A percentile compares a stretch with the other conserved stretches of the same genome.
Conservation (phyloP, 1,140 invertebrate genomes). For the Drosophila oshimai region DNA sequence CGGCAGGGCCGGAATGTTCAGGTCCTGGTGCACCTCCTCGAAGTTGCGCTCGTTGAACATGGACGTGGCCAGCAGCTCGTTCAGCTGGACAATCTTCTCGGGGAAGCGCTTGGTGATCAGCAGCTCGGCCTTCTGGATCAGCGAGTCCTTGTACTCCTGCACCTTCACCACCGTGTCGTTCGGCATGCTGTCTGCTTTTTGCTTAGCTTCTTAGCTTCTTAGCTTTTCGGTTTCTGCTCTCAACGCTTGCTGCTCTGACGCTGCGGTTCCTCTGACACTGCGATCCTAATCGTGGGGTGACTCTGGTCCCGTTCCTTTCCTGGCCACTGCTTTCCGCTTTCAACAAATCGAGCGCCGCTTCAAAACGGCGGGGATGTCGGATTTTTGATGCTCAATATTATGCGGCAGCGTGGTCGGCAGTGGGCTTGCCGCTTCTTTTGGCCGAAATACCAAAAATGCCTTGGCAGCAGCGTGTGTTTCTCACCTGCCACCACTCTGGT, state of each 20-base stretch:
- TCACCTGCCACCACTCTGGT: too few relatives aligned
- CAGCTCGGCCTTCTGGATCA: conserved; percentile 92
- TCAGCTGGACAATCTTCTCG: conserved; percentile 94
- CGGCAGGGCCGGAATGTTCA: conserved; percentile 94
- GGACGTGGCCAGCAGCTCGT: conserved; percentile 91
- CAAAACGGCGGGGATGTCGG: too few relatives aligned
- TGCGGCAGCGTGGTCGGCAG: conserved; percentile 10
- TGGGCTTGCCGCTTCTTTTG: background rate
- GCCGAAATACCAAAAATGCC: background rate
- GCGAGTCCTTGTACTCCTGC: conserved; percentile 91
- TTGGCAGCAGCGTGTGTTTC: too few relatives aligned
- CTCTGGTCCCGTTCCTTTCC: background rate
- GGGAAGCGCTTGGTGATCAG: conserved; percentile 94
- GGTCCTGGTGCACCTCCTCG: conserved; percentile 89
- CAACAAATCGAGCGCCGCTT: too few relatives aligned
- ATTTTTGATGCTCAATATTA: conserved; percentile 22
- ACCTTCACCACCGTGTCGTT: conserved; percentile 72
- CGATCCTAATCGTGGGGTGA: too few relatives aligned
- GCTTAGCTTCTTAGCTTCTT: too few relatives aligned
- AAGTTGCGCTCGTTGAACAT: conserved; percentile 90
- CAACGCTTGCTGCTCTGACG: too few relatives aligned
- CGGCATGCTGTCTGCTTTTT: conserved; percentile 50
- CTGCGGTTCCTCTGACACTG: too few relatives aligned
- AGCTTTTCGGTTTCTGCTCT: too few relatives aligned
- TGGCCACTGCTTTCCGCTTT: too few relatives aligned